Evolutionary conservation across 2,797 vertebrate genomes (phyloP), one percentile per base, ranked within the genome.

Genomic region (Acridotheres tristis): DNA sequence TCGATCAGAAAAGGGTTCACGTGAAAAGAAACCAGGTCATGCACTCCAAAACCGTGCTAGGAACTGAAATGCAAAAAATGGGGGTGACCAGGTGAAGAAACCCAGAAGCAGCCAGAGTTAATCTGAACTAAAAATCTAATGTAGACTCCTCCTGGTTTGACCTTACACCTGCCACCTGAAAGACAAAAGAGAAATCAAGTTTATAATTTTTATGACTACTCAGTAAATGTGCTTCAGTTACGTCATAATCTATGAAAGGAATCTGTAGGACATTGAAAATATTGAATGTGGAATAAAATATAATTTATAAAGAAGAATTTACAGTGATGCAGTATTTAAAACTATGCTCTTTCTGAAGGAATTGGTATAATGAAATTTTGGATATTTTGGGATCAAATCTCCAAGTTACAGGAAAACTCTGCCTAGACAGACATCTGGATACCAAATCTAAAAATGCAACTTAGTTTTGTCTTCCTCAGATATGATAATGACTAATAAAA

Each of bases 61-160:
- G 34, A 65, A 30, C 16, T 8, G 11, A 73, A 34, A 20, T 11
- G 30, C 34, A 65, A 42, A 65, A 83, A 65, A 73, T 16, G 20
- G 8, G 11, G 23, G 48, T 55, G 50, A 48, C 4, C 8, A 25
- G 25, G 9, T 55, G 42, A 65, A 34, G 20, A 42, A 23, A 65
- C 25, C 48, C 51, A 65, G 34, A 42, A 42, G 34, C 25, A 55
- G 25, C 25, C 25, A 42, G 9, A 30, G 11, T 4, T 48, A 25
- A 73, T 20, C 34, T 73, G 42, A 48, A 48, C 10, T 30, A 34
- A 73, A 82, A 55, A 9, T 47, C 7, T 40, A 27, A 34, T 3
- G 1, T 48, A 54, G 48, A 17, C 4, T 57, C 1, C 9, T 1
- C 4, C 10, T 22, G 11, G 4, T 9, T 47, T 55, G 51, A 43